Evolutionary conservation across 1,140 invertebrate species (phyloP).

Genomic region (Papilio helenus): DNA sequence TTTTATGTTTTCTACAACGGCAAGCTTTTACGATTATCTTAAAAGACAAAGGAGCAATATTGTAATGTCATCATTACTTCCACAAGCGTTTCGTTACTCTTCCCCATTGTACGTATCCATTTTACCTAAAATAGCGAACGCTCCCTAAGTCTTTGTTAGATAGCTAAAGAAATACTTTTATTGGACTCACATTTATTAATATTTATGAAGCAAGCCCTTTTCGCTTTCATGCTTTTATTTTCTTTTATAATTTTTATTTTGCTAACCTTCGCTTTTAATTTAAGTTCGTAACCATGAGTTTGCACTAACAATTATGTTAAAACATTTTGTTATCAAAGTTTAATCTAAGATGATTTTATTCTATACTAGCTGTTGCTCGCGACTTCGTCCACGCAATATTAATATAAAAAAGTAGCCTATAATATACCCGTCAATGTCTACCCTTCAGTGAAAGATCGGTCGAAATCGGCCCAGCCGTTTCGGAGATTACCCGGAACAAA

Average conservation of each 20-base stretch:
- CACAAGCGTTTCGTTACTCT: slow-evolving; percentile 14
- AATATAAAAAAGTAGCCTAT: too few relatives aligned
- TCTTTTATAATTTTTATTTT: slow-evolving; percentile 5
- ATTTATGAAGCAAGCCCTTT: slow-evolving; percentile 14
- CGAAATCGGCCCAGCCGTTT: too few relatives aligned
- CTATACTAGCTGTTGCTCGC: too few relatives aligned
- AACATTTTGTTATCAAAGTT: too few relatives aligned
- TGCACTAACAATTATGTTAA: background rate
- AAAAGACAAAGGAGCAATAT: slow-evolving; percentile 20
- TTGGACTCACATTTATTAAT: slow-evolving; percentile 16
- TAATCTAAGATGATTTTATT: too few relatives aligned
- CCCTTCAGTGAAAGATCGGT: too few relatives aligned
- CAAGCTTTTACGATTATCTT: background rate
- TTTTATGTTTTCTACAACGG: background rate
- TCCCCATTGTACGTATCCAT: slow-evolving; percentile 25
- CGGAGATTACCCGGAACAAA: too few relatives aligned
- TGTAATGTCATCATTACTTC: slow-evolving; percentile 25
- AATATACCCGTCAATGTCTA: too few relatives aligned
- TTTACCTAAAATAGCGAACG: slow-evolving; percentile 22
- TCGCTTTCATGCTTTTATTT: background rate
- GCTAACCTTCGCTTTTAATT: background rate
- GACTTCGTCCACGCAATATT: too few relatives aligned
- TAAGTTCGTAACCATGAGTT: background rate
- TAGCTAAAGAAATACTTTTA: slow-evolving; percentile 26
- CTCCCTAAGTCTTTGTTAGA: slow-evolving; percentile 22